These are phyloP conservation scores for Dusona sp. DNA, from an alignment of 2,888 invertebrate species.

Conservation along the genomic window DNA sequence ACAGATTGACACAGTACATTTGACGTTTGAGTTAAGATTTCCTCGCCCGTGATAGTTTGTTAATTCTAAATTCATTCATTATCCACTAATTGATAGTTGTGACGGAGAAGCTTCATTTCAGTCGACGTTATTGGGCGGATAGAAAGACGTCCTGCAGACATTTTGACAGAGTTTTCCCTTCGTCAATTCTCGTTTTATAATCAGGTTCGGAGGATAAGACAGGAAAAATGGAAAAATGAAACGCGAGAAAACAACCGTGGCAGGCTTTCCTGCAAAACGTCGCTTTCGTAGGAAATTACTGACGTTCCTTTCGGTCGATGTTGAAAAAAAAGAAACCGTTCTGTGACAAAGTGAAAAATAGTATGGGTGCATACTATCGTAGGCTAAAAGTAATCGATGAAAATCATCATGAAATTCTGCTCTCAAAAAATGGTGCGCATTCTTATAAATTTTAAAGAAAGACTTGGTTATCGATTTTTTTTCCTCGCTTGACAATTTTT, in stretches of 20 bases:
- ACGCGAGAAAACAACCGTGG: slow-evolving; percentile 6
- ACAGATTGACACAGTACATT: neutral
- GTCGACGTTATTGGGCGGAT: slow-evolving; percentile 55
- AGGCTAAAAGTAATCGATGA: slow-evolving; percentile 37
- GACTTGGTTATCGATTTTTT: neutral
- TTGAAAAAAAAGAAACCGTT: neutral
- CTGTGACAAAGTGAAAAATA: neutral
- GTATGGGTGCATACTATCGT: neutral
- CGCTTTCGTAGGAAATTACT: slow-evolving; percentile 25
- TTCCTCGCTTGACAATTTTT: neutral
- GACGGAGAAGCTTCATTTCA: slow-evolving; percentile 32
- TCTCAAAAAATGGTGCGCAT: slow-evolving; percentile 27
- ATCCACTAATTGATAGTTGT: slow-evolving; percentile 56
- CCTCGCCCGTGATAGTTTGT: slow-evolving; percentile 24
- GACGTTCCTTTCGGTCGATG: slow-evolving; percentile 29
- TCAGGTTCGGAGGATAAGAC: slow-evolving; percentile 46
- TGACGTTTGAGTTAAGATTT: neutral
- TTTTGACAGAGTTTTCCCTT: slow-evolving; percentile 39
- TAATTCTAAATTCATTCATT: slow-evolving; percentile 33
- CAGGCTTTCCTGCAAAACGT: slow-evolving; percentile 25
- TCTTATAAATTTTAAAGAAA: neutral
- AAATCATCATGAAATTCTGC: slow-evolving; percentile 68
- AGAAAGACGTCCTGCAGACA: slow-evolving; percentile 33
- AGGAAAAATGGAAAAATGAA: slow-evolving; percentile 2
- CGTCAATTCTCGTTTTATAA: slow-evolving; percentile 59